A percentile compares a stretch with the other conserved stretches of the same genome.
Evolutionary conservation across 2,113 vertebrate genomes (phyloP).

Genomic region (Brachyhypopomus gauderio): DNA sequence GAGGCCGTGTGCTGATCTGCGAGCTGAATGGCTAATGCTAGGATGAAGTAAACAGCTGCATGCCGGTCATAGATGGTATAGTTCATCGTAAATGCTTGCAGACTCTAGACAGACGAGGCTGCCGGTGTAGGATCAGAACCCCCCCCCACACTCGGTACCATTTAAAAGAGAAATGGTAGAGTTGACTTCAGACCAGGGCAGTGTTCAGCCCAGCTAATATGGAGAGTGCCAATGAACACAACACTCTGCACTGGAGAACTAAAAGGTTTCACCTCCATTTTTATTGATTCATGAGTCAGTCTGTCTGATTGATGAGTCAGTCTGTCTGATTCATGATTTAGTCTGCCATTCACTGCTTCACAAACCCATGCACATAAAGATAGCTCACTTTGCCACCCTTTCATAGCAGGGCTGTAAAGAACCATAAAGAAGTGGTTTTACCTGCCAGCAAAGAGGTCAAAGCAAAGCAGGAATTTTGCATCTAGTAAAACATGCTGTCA

Average conservation of each 20-base stretch:
- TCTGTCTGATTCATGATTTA: neutral
- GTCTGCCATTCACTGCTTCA: neutral
- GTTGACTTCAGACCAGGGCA: too few species aligned
- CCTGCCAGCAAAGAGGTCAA: neutral
- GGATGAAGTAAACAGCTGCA: constrained; percentile 30
- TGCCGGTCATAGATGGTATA: neutral
- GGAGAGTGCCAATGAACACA: neutral
- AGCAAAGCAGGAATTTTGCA: neutral
- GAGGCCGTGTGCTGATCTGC: too few species aligned
- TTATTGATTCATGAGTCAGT: constrained; percentile 32
- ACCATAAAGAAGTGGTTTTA: too few species aligned
- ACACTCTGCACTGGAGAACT: neutral
- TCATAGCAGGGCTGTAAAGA: too few species aligned
- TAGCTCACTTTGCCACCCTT: neutral
- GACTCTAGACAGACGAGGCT: neutral
- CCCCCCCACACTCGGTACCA: neutral
- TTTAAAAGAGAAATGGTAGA: too few species aligned
- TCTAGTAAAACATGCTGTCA: neutral
- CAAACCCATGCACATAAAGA: neutral
- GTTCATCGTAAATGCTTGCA: neutral
- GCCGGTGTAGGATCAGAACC: neutral
- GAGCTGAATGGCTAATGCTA: constrained; percentile 41
- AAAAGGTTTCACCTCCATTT: neutral
- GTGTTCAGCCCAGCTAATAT: neutral
- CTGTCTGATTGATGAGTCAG: constrained; percentile 26